A percentile compares a stretch with the other conserved stretches of the same genome.
These are phyloP conservation scores for Folsomia candida DNA, from an alignment of 2,888 invertebrate species.

Conservation along the genomic window DNA sequence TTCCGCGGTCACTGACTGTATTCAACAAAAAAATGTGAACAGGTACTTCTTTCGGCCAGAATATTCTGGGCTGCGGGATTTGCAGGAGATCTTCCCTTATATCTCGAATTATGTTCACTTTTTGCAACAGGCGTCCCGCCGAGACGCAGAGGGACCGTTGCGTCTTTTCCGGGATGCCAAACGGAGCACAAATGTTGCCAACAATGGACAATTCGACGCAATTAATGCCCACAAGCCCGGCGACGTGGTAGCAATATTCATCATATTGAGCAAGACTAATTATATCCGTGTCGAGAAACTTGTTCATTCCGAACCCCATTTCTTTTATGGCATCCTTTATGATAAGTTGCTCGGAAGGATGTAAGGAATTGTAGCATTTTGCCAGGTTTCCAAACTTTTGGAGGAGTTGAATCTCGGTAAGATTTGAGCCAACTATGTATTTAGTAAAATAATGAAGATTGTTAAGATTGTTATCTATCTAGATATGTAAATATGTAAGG, in stretches of 20 bases:
- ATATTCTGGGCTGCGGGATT: background rate
- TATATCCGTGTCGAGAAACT: background rate
- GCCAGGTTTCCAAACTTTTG: background rate
- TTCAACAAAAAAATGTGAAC: no score
- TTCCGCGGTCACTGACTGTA: no score
- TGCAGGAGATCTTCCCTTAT: background rate
- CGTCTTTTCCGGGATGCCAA: background rate
- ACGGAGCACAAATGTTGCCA: background rate
- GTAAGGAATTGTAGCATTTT: background rate
- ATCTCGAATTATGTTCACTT: background rate
- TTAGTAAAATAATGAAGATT: background rate
- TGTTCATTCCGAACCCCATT: background rate
- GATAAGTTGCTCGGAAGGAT: background rate
- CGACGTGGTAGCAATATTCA: background rate
- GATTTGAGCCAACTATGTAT: background rate
- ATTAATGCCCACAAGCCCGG: background rate
- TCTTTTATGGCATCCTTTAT: background rate
- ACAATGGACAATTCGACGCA: background rate
- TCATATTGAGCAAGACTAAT: background rate
- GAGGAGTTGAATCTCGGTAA: background rate
- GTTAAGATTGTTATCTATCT: no score
- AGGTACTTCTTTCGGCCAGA: background rate
- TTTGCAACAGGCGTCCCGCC: background rate
- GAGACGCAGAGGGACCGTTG: background rate
- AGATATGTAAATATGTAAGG: no score